Base-by-base conservation (phyloP, 2,113 vertebrate species). In the Myodes glareolus region DNA sequence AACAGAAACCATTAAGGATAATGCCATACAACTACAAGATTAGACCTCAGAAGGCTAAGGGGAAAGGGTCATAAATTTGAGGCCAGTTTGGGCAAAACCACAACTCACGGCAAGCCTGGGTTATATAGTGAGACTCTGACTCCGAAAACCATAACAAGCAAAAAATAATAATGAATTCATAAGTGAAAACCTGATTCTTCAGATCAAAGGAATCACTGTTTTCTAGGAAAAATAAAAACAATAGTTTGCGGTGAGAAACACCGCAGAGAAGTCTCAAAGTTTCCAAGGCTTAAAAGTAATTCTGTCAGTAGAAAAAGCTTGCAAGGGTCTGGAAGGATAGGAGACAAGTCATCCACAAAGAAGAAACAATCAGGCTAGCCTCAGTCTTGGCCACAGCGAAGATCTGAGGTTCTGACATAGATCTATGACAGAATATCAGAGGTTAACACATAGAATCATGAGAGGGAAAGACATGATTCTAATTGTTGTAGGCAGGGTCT, bases 221-320 rank as follows among this genome's bases (percentile, higher is more conserved):
- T 82, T 86, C 77, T 45, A 88, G 77, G 1, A 52, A 72, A 82
- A 92, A 23, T 9, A 14, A 52, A 90, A 72, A 84, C 14, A 47
- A 29, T 78, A 70, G 84, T 39, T 88, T 95, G 36, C 27, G 58
- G 47, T 91, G 31, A 91, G 36, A 94, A 88, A 80, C n/a, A 91
- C 17, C 45, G 81, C 25, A 45, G 13, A 87, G 68, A 91, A 89
- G 58, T 45, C 94, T 91, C 16, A 75, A 80, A 93, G 90, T 21
- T 70, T 85, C 80, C 36, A 85, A 13, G 75, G 63, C 70, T 90
- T 93, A 81, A 76, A 95, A 90, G 82, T 87, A 76, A 76, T 93
- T 92, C 68, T 63, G 33, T 50, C 33, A 65, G 84, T 19, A 89
- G 10, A 65, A 31, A 29, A 85, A 19, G 27, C 39, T 67, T 80